Base-by-base conservation (phyloP, 2,113 vertebrate genomes). In the Ia io region DNA sequence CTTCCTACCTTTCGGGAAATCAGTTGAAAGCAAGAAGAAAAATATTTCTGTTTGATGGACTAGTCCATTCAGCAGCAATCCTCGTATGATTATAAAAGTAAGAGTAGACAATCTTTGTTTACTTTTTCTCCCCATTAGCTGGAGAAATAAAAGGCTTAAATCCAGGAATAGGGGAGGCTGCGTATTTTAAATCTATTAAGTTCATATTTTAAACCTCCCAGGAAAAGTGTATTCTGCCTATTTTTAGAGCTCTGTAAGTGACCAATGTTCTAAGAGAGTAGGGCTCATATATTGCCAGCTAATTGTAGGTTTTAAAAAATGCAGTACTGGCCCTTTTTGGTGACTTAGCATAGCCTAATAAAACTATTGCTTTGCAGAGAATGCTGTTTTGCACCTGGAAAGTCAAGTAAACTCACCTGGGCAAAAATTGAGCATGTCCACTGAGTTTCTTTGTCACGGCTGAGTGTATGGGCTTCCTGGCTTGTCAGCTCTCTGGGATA, bases 391-490 rank as follows among this genome's bases (percentile, higher is more conserved):
- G 35, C 20, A 78, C 25, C 37, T 25, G 2, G 37, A 65, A 73
- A 37, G 53, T 47, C 28, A 94, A 13, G 28, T 85, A 80, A 80
- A 84, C 37, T 92, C 40, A 88, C 13, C 71, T 49, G 22, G n/a
- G 70, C 49, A 69, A n/a, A 74, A 28, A 59, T 12, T 56, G 47
- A 77, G 56, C n/a, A 40, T 79, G 9, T 79, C 65, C 22, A 32
- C 17, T 61, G 73, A 92, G 30, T 80, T 88, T 47, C 65, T 88
- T 88, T 88, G 47, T 88, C n/a, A 61, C 7, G 74, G 17, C 6
- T 93, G 49, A 74, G 28, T 96, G 8, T 90, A 28, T 30, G 78
- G 69, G 14, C n/a, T 87, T 76, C 79, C 42, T 90, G 30, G 92
- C 30, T 30, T 83, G 42, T 90, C 44, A 65, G 9, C 82, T 82